Conservation (phyloP, 2,888 invertebrate genomes). For the Pristionchus entomophagus region DNA sequence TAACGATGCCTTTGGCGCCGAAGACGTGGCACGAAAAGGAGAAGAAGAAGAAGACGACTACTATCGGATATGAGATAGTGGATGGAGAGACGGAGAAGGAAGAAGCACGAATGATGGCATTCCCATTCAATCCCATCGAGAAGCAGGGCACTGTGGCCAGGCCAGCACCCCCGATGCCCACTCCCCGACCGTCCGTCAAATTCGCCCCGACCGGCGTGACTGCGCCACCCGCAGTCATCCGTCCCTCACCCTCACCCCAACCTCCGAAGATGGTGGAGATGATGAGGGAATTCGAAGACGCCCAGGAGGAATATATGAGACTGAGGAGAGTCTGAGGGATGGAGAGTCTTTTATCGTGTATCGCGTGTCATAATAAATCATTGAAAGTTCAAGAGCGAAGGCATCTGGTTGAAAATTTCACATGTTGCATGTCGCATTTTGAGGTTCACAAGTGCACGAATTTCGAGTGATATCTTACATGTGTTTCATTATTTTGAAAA, state of each 20-base stretch:
- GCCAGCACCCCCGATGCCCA: not conserved
- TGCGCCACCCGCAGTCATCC: not conserved
- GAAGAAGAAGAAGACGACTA: not conserved
- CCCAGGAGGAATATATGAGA: slow-evolving; percentile 42
- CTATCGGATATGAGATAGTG: not conserved
- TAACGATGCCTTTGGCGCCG: not conserved
- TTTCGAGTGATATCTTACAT: too few species aligned
- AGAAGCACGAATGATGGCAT: not conserved
- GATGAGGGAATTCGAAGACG: slow-evolving; percentile 35
- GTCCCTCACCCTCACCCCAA: not conserved
- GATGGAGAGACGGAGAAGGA: slow-evolving; percentile 19
- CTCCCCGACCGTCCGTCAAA: not conserved
- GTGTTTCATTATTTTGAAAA: too few species aligned
- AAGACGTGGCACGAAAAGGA: not conserved
- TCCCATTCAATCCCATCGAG: slow-evolving; percentile 27
- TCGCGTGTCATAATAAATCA: too few species aligned
- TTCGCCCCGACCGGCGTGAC: not conserved
- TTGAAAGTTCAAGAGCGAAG: too few species aligned
- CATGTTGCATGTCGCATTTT: too few species aligned
- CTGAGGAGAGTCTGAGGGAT: not conserved
- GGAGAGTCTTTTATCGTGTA: not conserved
- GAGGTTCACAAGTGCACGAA: too few species aligned
- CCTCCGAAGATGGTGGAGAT: slow-evolving; percentile 10
- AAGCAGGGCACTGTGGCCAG: not conserved
- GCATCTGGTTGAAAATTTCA: too few species aligned